phyloP scores from a whole-genome alignment of 2,888 invertebrate genomes.

The Girardia tigrina region DNA sequence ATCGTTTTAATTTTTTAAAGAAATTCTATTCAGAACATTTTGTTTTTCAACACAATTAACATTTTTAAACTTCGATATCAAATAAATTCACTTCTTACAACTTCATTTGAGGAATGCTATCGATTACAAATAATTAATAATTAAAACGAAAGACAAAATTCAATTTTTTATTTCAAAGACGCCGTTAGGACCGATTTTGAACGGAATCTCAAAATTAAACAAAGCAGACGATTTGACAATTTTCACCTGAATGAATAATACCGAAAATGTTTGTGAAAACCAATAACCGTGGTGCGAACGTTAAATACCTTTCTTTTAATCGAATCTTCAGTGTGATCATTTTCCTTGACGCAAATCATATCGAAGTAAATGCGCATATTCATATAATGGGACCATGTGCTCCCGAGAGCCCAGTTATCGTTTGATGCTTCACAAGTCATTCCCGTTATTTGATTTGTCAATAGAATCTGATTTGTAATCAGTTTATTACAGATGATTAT shows the following conservation, averaged over 20 bases:
- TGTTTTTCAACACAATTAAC: too few species aligned
- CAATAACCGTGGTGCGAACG: too few species aligned
- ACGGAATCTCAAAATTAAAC: neutral
- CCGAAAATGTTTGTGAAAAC: neutral
- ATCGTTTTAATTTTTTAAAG: too few species aligned
- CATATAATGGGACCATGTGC: neutral
- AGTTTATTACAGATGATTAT: too few species aligned
- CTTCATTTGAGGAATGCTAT: too few species aligned
- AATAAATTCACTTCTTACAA: too few species aligned
- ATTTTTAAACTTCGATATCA: too few species aligned
- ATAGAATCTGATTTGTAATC: neutral
- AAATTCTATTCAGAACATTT: too few species aligned
- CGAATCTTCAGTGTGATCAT: neutral
- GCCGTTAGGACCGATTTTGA: neutral
- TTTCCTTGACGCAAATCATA: neutral
- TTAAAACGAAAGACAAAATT: neutral
- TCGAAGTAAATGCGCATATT: neutral
- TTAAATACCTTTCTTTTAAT: too few species aligned
- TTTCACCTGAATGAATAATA: neutral
- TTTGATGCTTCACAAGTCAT: neutral
- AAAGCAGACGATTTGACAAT: neutral
- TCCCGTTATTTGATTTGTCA: slow-evolving; percentile 3
- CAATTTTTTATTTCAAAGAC: neutral
- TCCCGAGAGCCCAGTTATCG: neutral
- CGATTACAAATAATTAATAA: neutral